Base-by-base conservation (phyloP, 2,888 invertebrate species). In the Lasioglossum morio region DNA sequence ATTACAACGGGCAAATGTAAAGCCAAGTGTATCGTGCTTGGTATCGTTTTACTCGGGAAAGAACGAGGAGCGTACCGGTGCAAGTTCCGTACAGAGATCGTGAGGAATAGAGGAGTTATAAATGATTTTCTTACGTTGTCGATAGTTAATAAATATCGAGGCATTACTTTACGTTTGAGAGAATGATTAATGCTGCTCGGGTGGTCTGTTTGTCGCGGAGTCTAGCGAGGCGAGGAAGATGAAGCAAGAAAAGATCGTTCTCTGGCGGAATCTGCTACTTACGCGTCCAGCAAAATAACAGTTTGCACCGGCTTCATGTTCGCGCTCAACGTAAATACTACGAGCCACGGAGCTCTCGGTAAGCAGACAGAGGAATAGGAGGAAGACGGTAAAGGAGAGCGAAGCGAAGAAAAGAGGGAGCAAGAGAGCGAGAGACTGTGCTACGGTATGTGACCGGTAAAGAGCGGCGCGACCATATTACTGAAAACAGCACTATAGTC, bases 231-330 rank as follows among this genome's bases (percentile, higher is more conserved):
- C 23, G 53, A n/a, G 53, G 10, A 57, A 57, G 1, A n/a, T 4
- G 53, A 10, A 0, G 5, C 10, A n/a, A 34, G 46, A 46, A 70
- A 76, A 76, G 34, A 63, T 34, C 27, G 4, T 46, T 7, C n/a
- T 57, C 16, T 23, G 27, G n/a, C 30, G 66, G 23, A 8, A 37
- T 8, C 27, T 53, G 63, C 76, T 87, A 91, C 92, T 92, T 87
- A 91, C 92, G 82, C 75, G 74, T 91, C 87, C 66, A 87, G 86
- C 69, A 82, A 80, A 73, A 83, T 82, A 75, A 86, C 82, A 60
- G 72, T 81, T 75, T 63, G 79, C 30, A 80, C 76, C 66, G 83
- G 72, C 84, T 73, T 89, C 85, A 88, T 89, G 72, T 83, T 84
- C 78, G 57, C 74, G 46, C 46, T 78, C 66, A 70, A 76, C 60